Base-by-base conservation (phyloP, 2,113 vertebrate species). In the Corynorhinus townsendii region DNA sequence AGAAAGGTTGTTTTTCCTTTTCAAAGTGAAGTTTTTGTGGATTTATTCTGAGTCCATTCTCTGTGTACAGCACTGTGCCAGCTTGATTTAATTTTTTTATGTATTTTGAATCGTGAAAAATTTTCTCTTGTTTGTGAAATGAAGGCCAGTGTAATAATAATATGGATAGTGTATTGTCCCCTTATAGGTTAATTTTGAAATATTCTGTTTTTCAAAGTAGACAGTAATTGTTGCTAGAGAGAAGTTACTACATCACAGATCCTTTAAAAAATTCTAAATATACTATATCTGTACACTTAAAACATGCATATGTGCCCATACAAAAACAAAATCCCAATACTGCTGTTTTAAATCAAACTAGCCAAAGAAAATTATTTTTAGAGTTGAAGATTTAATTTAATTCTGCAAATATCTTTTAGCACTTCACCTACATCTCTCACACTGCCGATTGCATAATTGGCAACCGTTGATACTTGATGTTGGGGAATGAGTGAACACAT, bases 121-220 rank as follows among this genome's bases (percentile, higher is more conserved):
- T 56, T 62, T 45, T 81, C n/a, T 84, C 20, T 47, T 35, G 7
- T 93, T 68, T 89, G 3, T 75, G 7, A 89, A 82, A 47, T 62
- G 20, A 87, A 45, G 47, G 7, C 16, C n/a, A 68, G 3, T 35
- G 19, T 76, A 49, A 24, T 54, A 35, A 47, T 72, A 49, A 71
- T 49, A 6, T 43, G 79, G 38, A 56, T 7, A 59, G 3, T 88
- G 79, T n/a, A 73, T 33, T 72, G 9, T 54, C 64, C 79, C 30
- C 12, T 64, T 84, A 28, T 12, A 66, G 82, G 19, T 75, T 92
- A 64, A 47, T 86, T 96, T 40, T 33, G n/a, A 95, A 86, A 77
- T 24, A 19, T n/a, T 64, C 62, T 47, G n/a, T 64, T 92, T 77
- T 86, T 40, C 38, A 72, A 68, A 56, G 43, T 76, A 17, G 19